Base-by-base conservation (phyloP, 2,888 invertebrate genomes). In the Fragum fragum region DNA sequence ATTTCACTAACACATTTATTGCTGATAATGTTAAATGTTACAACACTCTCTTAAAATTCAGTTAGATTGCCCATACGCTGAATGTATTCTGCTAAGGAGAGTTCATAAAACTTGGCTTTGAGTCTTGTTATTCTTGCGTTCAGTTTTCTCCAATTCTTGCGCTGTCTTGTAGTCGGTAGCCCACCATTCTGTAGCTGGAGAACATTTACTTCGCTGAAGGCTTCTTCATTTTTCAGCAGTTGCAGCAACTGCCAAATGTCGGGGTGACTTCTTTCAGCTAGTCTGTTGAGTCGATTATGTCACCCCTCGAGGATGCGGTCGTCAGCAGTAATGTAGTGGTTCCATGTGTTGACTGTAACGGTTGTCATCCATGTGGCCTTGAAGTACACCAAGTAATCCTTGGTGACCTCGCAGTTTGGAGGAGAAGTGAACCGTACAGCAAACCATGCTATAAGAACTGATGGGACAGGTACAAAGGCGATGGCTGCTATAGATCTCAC, bases 121-220 rank as follows among this genome's bases (percentile, higher is more conserved):
- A 36, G 32, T 36, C 32, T 3, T 36, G 32, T 9, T 36, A 36
- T 36, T 9, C 32, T 36, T 36, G 32, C 32, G 32, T 36, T 36
- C 9, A 36, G 32, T 36, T 36, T 36, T 36, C 32, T 36, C 32
- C 32, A 36, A 36, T 36, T 36, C 32, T 36, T 36, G 32, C 32
- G 32, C 32, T 36, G 32, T 36, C 32, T 36, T n/a, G n/a, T n/a
- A 9, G 3, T 36, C 14, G 52, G 59, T 26, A 59, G 26, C 28
- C 66, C 29, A 32, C 66, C 70, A 23, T 70, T 52, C 53, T 42
- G 70, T 21, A 70, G 36, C 47, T 70, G 28, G 5, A 70, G 70
- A 70, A 70, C 47, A 7, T 70, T 70, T 42, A 70, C 70, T 23
- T 70, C 70, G 42, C 47, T 71, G 1, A 71, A 53, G 5, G 71